Conservation (phyloP, 2,113 vertebrate genomes). For the Acinonyx jubatus region DNA sequence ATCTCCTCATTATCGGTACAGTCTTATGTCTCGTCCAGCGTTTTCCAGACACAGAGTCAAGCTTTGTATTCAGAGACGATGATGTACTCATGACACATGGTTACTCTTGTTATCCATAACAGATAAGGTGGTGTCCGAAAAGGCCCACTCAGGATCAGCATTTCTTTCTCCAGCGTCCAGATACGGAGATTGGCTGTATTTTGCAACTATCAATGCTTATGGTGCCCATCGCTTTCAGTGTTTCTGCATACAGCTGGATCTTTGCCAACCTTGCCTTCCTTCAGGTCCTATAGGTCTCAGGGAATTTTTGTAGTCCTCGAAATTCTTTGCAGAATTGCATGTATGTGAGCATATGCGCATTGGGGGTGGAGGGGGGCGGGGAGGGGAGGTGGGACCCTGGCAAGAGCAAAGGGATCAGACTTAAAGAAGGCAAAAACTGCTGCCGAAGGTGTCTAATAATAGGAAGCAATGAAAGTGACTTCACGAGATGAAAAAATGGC, state of each 20-base stretch:
- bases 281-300: neutral
- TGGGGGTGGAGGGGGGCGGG: too few species aligned
- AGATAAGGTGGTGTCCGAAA: neutral
- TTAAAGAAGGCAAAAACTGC: neutral
- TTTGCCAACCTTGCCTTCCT: neutral
- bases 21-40: neutral
- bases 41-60: neutral
- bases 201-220: neutral
- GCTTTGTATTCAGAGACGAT: neutral
- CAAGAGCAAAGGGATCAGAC: neutral
- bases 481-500: neutral
- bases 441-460: neutral
- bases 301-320: neutral
- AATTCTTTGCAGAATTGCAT: neutral
- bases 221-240: neutral
- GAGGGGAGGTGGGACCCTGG: neutral
- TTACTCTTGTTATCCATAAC: neutral
- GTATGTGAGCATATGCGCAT: neutral
- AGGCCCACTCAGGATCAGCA: neutral
- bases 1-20: neutral
- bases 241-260: neutral
- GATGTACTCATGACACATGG: neutral
- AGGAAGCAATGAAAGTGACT: neutral
- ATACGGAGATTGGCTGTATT: neutral
- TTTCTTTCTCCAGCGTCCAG: neutral